Conservation (phyloP, 1,140 invertebrate species). For the Drosophila serrata region DNA sequence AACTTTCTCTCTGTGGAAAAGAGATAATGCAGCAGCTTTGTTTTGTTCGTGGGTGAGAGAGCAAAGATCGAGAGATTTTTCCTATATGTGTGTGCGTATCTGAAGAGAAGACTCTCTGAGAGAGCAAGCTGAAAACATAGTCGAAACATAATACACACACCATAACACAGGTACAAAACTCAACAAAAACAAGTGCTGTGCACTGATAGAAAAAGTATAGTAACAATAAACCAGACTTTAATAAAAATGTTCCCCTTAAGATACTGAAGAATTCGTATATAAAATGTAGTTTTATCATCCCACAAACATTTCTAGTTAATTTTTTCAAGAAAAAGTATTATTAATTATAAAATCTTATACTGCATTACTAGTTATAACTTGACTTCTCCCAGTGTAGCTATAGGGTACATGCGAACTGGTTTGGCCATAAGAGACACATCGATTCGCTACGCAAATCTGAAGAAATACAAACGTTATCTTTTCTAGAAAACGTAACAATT, state of each 20-base stretch:
- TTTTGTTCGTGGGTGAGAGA: slow-evolving; percentile 63
- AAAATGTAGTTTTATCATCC: background rate
- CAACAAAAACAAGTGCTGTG: slow-evolving; percentile 63
- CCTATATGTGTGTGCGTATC: background rate
- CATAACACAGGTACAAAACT: slow-evolving; percentile 28
- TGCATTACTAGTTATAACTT: background rate
- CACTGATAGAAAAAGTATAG: slow-evolving; percentile 1
- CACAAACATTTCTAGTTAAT: background rate
- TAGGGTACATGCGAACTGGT: slow-evolving; percentile 27
- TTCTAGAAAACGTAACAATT: slow-evolving; percentile 38
- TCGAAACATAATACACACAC: slow-evolving; percentile 17
- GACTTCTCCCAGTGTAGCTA: slow-evolving; percentile 8
- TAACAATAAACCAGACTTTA: background rate
- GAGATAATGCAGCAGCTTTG: slow-evolving; percentile 34
- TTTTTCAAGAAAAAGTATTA: background rate
- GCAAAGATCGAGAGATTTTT: background rate
- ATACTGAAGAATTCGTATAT: background rate
- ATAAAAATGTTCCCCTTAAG: no score
- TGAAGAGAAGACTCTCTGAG: slow-evolving; percentile 28
- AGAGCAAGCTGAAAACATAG: slow-evolving; percentile 9
- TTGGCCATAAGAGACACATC: slow-evolving; percentile 15
- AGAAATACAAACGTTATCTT: slow-evolving; percentile 29
- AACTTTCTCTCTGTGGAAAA: no score
- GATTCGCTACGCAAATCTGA: slow-evolving; percentile 30
- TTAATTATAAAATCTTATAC: no score